Percentiles rank a stretch among this genome's conserved stretches.
phyloP scores from a whole-genome alignment of 1,140 invertebrate genomes.

The Orius insidiosus region DNA sequence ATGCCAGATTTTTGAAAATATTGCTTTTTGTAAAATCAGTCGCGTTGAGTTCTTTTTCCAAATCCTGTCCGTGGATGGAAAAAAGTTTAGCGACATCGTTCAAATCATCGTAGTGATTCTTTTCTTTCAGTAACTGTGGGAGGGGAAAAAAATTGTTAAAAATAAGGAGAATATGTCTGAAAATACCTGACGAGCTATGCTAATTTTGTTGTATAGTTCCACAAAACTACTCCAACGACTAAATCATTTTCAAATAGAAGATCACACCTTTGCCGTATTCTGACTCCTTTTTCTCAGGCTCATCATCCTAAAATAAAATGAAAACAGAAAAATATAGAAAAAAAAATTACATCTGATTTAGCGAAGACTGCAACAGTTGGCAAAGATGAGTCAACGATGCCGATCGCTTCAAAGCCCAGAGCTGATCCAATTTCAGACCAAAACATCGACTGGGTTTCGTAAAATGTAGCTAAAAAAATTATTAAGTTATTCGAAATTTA shows the following conservation, averaged over 20 bases:
- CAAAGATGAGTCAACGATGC: slow-evolving; percentile 72
- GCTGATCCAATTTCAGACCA: slow-evolving; percentile 92
- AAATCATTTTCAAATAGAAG: slow-evolving; percentile 71
- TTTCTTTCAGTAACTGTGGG: slow-evolving; percentile 56
- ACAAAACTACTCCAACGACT: slow-evolving; percentile 81
- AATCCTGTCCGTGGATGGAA: slow-evolving; percentile 39
- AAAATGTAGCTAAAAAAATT: slow-evolving; percentile 25
- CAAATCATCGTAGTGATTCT: slow-evolving; percentile 67
- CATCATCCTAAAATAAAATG: neutral
- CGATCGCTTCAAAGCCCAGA: slow-evolving; percentile 84
- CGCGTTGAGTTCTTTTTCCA: too few species aligned
- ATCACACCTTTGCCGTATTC: slow-evolving; percentile 68
- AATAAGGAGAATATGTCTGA: slow-evolving; percentile 4
- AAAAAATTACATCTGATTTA: slow-evolving; percentile 25
- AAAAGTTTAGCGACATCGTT: slow-evolving; percentile 91
- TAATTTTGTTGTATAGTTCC: slow-evolving; percentile 86
- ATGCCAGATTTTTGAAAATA: too few species aligned
- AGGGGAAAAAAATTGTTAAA: too few species aligned
- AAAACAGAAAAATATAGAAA: neutral
- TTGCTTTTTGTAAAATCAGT: too few species aligned
- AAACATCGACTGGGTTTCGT: slow-evolving; percentile 83
- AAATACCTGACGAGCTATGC: slow-evolving; percentile 37
- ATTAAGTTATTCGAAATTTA: too few species aligned
- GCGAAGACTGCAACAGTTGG: slow-evolving; percentile 81
- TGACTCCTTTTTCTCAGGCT: slow-evolving; percentile 8